These are phyloP conservation scores for Yoshiicerus persimilis DNA, from an alignment of 1,140 invertebrate species.

Conservation along the genomic window DNA sequence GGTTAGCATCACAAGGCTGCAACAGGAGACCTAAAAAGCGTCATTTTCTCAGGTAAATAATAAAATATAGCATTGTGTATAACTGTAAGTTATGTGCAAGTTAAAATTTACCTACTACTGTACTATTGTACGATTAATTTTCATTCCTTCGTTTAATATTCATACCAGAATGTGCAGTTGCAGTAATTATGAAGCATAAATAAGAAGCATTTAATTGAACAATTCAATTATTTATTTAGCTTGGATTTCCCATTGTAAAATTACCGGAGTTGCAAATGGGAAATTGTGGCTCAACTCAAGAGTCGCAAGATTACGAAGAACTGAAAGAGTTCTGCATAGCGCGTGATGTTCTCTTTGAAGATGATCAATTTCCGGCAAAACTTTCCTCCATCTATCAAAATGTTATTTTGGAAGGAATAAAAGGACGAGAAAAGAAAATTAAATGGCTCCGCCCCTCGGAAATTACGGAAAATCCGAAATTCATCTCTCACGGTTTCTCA, in stretches of 20 bases:
- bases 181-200: no score
- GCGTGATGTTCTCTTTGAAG: slow-evolving; percentile 76
- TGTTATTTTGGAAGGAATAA: neutral
- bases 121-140: no score
- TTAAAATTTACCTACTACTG: no score
- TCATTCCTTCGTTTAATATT: no score
- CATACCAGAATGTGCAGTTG: no score
- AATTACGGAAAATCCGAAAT: slow-evolving; percentile 79
- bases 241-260: neutral
- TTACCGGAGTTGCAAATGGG: neutral
- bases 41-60: no score
- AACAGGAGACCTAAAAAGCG: neutral
- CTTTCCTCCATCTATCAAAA: slow-evolving; percentile 80
- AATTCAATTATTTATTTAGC: neutral
- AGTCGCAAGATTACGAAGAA: slow-evolving; percentile 69
- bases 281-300: neutral
- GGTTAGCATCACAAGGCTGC: neutral
- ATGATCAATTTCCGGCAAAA: slow-evolving; percentile 77
- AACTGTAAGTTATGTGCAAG: no score
- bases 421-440: neutral
- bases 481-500: slow-evolving; percentile 91
- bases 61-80: no score
- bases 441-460: slow-evolving; percentile 60
- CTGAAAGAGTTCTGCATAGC: slow-evolving; percentile 69
- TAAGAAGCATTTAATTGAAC: no score